Base-by-base conservation (phyloP, 2,888 invertebrate species). In the Ceraclea dissimilis region DNA sequence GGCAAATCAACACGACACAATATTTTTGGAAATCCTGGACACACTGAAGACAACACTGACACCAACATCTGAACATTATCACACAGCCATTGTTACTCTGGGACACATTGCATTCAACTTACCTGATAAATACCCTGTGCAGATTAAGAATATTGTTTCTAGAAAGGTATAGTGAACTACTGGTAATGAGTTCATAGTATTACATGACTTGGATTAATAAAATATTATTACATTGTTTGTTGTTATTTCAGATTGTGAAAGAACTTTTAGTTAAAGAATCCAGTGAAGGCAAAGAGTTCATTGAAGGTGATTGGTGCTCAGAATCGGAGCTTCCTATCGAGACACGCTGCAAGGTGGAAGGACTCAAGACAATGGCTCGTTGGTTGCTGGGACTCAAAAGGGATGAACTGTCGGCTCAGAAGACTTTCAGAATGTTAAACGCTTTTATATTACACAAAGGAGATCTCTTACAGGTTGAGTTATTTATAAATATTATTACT, bases 21-120 rank as follows among this genome's bases (percentile, higher is more conserved):
- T 91, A 63, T 93, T 93, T 73, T 86, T 88, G 2, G 86, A 88
- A 65, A 88, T 93, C 64, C 78, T 93, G 66, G 92, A 93, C 65
- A 83, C 84, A 57, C 75, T 92, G 57, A 88, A 89, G 67, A 75
- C 81, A 10, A 88, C 90, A 39, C 74, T 96, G 43, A 81, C 78
- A 49, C 86, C 89, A 0, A 81, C 82, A 53, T 88, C 88, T 56
- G 83, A 83, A 48, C 84, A 92, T 72, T 96, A 94, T 72, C 84
- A 93, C 66, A 96, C 96, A 18, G 91, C 95, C 57, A 91, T 97
- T 64, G 94, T 97, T 4, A 88, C 93, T 1, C 79, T 97, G 53
- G 97, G 97, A 1, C 97, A 97, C 72, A 89, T 98, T 65, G 94
- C 96, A 0, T 90, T 87, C 70, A 88, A 93, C 71, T 83, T 94